Evolutionary conservation across 2,797 vertebrate genomes (phyloP), one percentile per base, ranked within the genome.

Genomic region (Xiphorhynchus erythropygius): DNA sequence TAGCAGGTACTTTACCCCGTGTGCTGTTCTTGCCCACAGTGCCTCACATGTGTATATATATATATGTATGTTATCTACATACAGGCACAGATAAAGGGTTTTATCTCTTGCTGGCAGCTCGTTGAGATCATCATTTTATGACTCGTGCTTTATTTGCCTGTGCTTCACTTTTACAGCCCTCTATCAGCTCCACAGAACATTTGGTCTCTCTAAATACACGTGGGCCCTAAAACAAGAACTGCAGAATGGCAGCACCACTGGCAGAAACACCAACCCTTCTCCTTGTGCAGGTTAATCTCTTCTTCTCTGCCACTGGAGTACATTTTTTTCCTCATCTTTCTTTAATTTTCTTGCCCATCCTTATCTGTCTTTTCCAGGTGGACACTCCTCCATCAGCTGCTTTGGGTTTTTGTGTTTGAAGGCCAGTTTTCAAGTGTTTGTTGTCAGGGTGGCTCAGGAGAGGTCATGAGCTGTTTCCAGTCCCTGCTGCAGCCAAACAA

Each of bases 361-460:
- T 41, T 5, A 8, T 23, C 69, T 35, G 30, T 39, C 33, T 73
- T 22, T 16, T 28, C 7, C 39, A 12, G 42, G 18, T 13, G 9
- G 4, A 0, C 10, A 3, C 5, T 47, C 44, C 32, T 30, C 2
- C 19, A 2, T 28, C 17, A 18, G 3, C 13, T 23, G 30, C 0
- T 50, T 71, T 32, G 17, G 15, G 10, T 1, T 46, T 59, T 24
- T 35, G 6, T 17, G 30, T 37, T 53, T 24, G 46, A 17, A 24
- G 35, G n/a, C 19, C 14, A 10, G 5, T 3, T 65, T 30, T 35
- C 14, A 5, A 9, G 16, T 8, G 60, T 65, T 55, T 14, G 0
- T 10, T 10, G 67, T 18, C 30, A 10, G 47, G 33, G 52, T 3
- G 13, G 52, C 57, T 57, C 12, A 0, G 59, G 2, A 42, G 68